Conservation (phyloP, 2,797 vertebrate species). For the Buceros bicornis region DNA sequence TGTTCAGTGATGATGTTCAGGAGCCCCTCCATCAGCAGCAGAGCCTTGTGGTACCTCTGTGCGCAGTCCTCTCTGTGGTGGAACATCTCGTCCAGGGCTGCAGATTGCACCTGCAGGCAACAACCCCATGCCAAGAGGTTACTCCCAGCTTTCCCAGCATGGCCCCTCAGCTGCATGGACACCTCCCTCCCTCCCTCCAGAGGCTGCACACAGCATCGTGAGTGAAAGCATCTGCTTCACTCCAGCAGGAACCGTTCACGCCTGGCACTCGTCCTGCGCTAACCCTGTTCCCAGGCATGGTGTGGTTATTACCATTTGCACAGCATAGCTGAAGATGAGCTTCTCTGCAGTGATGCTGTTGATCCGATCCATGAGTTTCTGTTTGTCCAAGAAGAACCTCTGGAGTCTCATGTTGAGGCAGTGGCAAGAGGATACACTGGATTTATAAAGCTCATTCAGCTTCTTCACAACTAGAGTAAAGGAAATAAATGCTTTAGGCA, state of each 20-base stretch:
- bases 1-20: constrained; percentile 89
- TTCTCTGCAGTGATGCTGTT: constrained; percentile 93
- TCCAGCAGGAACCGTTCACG: background rate
- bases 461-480: constrained; percentile 87
- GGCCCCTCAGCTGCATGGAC: rapidly evolving
- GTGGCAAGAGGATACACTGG: constrained; percentile 90
- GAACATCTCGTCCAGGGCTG: constrained; percentile 98
- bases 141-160: background rate
- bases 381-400: constrained; percentile 93
- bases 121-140: background rate
- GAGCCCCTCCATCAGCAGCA: constrained; percentile 95
- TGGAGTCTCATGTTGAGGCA: constrained; percentile 90
- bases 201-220: background rate
- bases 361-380: constrained; percentile 94
- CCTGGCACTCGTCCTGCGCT: rapidly evolving
- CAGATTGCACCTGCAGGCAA: constrained; percentile 89
- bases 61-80: constrained; percentile 88
- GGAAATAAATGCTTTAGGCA: background rate
- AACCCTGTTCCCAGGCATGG: background rate
- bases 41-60: constrained; percentile 93
- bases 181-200: background rate
- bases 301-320: constrained; percentile 87
- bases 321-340: constrained; percentile 92
- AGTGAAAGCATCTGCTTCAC: background rate
- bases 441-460: constrained; percentile 94